Base-by-base conservation (phyloP, 2,113 vertebrate species). In the Heterotis niloticus region DNA sequence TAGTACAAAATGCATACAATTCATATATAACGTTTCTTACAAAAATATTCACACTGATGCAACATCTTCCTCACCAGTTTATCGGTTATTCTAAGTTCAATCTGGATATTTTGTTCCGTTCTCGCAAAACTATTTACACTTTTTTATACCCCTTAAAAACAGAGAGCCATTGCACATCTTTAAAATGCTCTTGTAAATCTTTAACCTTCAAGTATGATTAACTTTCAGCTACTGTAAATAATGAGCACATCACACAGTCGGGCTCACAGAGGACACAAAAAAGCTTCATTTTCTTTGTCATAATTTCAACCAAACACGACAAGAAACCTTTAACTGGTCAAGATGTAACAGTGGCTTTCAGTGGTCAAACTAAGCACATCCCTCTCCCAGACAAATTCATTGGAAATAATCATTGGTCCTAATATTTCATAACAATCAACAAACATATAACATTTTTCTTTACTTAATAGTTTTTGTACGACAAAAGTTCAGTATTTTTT, bases 1-100 rank as follows among this genome's bases (percentile, higher is more conserved):
- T 83, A 64, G 85, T 89, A 89, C 88, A 90, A 95, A 97, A 96
- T 93, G 92, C 93, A 95, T 93, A 88, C 82, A 78, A 81, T 85
- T 83, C 84, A 84, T 89, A 88, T 87, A 87, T 83, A 86, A 68
- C 82, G 70, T 84, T 78, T 83, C 87, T 74, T 86, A 87, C 84
- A 87, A 94, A 98, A 96, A 96, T 93, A 95, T 94, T 94, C 93
- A n/a, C n/a, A n/a, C n/a, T n/a, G n/a, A n/a, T 93, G 92, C 92
- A 95, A 94, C 93, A 93, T 94, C 89, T 85, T 87, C 85, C 85
- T 82, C 87, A 86, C 83, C 85, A 78, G 79, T 84, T 83, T 75
- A 24, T 81, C 83, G 86, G 86, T 89, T 86, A 88, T 88, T 88
- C 89, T 86, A 84, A 64, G 29, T 76, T 76, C 34, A 76, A 65